These are phyloP conservation scores for Drosophila anomelani DNA, from an alignment of 2,888 invertebrate species.

Conservation along the genomic window DNA sequence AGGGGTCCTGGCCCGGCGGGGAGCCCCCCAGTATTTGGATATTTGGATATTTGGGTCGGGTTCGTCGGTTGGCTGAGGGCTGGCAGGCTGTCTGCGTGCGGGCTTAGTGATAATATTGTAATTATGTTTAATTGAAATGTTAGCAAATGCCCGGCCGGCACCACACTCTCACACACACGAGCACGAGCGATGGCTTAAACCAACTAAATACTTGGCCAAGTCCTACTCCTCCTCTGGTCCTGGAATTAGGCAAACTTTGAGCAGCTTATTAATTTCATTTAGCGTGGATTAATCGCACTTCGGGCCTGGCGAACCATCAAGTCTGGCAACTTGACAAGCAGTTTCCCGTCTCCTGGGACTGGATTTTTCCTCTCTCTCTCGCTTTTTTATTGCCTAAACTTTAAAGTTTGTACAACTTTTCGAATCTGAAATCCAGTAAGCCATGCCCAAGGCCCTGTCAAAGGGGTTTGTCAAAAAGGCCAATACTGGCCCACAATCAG, in stretches of 20 bases:
- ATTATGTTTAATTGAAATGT: slow-evolving; percentile 70
- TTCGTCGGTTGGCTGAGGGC: background rate
- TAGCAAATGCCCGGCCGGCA: slow-evolving; percentile 46
- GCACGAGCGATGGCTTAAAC: slow-evolving; percentile 11
- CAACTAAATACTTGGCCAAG: slow-evolving; percentile 23
- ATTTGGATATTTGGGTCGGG: slow-evolving; percentile 9
- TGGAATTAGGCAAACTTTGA: slow-evolving; percentile 51
- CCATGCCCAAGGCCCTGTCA: background rate
- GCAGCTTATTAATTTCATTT: slow-evolving; percentile 74
- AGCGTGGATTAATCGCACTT: slow-evolving; percentile 56
- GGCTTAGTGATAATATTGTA: slow-evolving; percentile 63
- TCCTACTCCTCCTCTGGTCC: slow-evolving; percentile 7
- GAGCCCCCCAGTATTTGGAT: slow-evolving; percentile 1
- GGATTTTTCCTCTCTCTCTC: background rate
- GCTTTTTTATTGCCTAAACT: background rate
- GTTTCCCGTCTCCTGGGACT: background rate
- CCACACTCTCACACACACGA: slow-evolving; percentile 12
- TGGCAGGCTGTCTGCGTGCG: slow-evolving; percentile 2
- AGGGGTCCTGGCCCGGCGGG: background rate
- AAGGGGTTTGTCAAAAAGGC: background rate
- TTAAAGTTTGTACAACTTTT: background rate
- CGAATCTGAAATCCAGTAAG: background rate
- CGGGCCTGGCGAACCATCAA: background rate
- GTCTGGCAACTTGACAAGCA: slow-evolving; percentile 15
- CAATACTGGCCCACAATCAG: background rate